Percentiles rank a stretch among this genome's conserved stretches.
These are phyloP conservation scores for Rhyacichthys aspro DNA, from an alignment of 2,797 vertebrate species.

Conservation along the genomic window DNA sequence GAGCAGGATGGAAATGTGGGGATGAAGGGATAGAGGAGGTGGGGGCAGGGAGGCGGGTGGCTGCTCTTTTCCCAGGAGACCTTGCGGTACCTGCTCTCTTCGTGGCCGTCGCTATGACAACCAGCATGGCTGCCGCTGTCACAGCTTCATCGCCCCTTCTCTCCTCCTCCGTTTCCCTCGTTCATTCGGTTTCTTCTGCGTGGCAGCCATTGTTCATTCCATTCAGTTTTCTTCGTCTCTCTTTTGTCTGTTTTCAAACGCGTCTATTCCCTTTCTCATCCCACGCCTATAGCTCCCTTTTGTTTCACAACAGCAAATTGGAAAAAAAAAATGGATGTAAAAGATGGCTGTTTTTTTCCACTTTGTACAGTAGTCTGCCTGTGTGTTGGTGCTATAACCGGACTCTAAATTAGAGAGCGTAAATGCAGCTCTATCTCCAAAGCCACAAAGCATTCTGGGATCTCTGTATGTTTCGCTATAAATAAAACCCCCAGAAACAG, in stretches of 20 bases:
- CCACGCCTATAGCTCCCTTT: neutral
- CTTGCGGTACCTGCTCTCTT: constrained; percentile 80
- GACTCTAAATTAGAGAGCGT: constrained; percentile 80
- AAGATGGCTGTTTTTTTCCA: constrained; percentile 32
- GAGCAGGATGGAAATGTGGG: constrained; percentile 31
- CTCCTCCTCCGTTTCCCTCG: constrained; percentile 8
- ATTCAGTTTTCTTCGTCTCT: constrained; percentile 35
- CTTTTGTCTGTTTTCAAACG: constrained; percentile 23
- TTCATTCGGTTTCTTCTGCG: constrained; percentile 1
- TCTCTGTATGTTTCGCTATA: constrained; percentile 67
- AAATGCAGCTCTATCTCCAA: constrained; percentile 60
- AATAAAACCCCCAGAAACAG: constrained; percentile 75
- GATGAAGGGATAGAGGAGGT: constrained; percentile 4
- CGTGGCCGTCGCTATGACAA: constrained; percentile 79
- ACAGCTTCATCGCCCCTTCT: constrained; percentile 69
- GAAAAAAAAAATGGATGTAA: constrained; percentile 6
- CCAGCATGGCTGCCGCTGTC: constrained; percentile 77
- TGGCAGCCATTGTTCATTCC: constrained; percentile 28
- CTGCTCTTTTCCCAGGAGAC: constrained; percentile 78
- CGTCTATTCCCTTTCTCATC: neutral
- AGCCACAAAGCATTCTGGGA: constrained; percentile 79
- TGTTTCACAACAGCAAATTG: constrained; percentile 24
- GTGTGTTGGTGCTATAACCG: constrained; percentile 63
- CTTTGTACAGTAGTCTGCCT: constrained; percentile 21
- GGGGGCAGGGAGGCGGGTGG: constrained; percentile 55